phyloP scores from a whole-genome alignment of 2,888 invertebrate genomes.

The Thera obeliscata region DNA sequence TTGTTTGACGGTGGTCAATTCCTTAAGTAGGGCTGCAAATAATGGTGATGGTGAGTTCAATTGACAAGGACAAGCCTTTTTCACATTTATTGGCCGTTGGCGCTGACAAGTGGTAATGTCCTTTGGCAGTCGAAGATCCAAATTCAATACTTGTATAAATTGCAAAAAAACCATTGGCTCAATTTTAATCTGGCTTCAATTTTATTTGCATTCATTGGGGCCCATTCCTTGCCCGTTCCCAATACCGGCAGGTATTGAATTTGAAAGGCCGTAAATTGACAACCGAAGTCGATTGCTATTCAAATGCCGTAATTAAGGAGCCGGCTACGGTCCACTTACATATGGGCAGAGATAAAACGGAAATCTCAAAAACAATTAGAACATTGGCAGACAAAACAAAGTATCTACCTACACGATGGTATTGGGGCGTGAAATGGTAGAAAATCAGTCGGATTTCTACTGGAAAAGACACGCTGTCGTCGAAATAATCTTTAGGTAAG shows the following conservation, averaged over 20 bases:
- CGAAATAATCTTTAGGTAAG: background rate
- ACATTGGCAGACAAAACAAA: background rate
- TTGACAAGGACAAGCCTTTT: background rate
- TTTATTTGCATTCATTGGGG: background rate
- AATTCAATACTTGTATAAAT: slow-evolving; percentile 6
- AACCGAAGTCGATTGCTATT: slow-evolving; percentile 3
- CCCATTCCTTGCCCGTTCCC: background rate
- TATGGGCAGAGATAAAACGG: background rate
- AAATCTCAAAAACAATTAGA: slow-evolving; percentile 5
- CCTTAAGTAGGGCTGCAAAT: no score
- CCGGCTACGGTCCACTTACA: background rate
- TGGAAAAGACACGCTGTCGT: background rate
- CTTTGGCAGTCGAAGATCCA: background rate
- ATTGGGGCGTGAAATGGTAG: background rate
- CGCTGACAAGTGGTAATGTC: background rate
- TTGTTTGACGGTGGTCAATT: no score
- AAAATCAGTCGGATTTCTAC: background rate
- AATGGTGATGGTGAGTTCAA: no score
- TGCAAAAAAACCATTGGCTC: background rate
- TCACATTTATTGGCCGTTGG: background rate
- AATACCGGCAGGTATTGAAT: background rate
- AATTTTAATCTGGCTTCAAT: slow-evolving; percentile 5
- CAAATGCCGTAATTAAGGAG: slow-evolving; percentile 5
- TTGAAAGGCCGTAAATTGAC: slow-evolving; percentile 9
- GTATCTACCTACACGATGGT: background rate